Evolutionary conservation across 1,140 invertebrate species (phyloP), one percentile per base, ranked within the genome.

Genomic region (Vanessa atalanta): DNA sequence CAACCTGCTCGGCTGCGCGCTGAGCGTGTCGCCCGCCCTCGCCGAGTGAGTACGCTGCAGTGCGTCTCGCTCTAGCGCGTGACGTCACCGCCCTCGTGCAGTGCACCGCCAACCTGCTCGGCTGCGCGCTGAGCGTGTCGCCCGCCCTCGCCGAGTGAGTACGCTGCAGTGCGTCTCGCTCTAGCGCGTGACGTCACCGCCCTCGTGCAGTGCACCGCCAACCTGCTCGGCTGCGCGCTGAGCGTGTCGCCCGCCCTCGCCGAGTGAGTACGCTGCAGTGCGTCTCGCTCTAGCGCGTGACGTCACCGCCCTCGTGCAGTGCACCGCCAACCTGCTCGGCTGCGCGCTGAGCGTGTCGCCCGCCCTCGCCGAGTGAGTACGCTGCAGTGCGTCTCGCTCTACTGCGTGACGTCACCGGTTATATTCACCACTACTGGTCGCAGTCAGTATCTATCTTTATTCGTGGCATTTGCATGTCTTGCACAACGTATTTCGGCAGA

Each of bases 121-220:
- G 83, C 1, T 88, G 85, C 79, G 85, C 90, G 1, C 61, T 89
- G 0, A 65, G 66, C 9, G 87, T 88, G 12, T 86, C 90, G 0
- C 88, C 90, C 0, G 82, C 77, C 0, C 79, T 90, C 1, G 78
- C 85, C 26, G 72, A 83, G 89, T 91, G 50, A 84, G 79, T 79
- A 57, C 8, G 47, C 47, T 48, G 14, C 14, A 48, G 47, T 48
- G 47, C 47, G 47, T 8, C 47, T 48, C 14, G 47, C 47, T 48
- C 47, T 48, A 20, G 11, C 26, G 26, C 51, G 11, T 26, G 65
- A 4, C 9, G 31, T 31, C 26, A 84, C 81, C 0, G 14, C 94
- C 95, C 1, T 91, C 80, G 90, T 93, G n/a, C 0, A 82, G 95
- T 53, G 91, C 94, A 7, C 80, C 87, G 87, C 77, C 13, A 66